A percentile compares a stretch with the other conserved stretches of the same genome.
These are phyloP conservation scores for Phoebastria nigripes DNA, from an alignment of 2,797 vertebrate species.

Conservation along the genomic window DNA sequence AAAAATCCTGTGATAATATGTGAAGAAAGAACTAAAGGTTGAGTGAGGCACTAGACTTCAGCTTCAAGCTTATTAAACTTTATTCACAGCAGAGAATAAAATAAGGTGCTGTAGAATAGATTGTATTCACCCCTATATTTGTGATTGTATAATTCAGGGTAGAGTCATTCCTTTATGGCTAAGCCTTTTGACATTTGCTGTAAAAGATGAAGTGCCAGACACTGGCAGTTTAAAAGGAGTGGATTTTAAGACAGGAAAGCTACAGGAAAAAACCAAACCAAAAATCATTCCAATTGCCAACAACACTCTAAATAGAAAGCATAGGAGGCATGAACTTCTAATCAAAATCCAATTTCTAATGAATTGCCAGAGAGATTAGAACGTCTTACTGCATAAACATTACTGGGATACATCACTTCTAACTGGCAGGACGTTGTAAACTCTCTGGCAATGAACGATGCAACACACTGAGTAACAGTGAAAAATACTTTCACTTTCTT, in stretches of 20 bases:
- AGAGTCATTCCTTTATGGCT: background rate
- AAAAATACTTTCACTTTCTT: constrained; percentile 1
- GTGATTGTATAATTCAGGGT: background rate
- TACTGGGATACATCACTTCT: background rate
- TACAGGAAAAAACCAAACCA: background rate
- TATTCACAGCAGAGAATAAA: background rate
- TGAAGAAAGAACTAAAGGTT: background rate
- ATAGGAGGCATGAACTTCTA: background rate
- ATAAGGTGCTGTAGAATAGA: background rate
- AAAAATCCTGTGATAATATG: background rate
- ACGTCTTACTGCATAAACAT: background rate
- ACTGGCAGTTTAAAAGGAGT: background rate
- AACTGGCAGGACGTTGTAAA: background rate
- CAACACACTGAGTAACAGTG: background rate
- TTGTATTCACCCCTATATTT: background rate
- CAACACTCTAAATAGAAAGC: background rate
- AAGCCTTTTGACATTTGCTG: background rate
- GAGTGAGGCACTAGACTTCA: background rate
- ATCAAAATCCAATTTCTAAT: background rate
- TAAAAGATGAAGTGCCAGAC: background rate
- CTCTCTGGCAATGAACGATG: accelerated
- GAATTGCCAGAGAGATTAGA: background rate
- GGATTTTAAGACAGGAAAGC: background rate
- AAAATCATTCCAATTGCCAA: background rate
- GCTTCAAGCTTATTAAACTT: constrained; percentile 8